Base-by-base conservation (phyloP, 2,113 vertebrate species). In the Rhabdomys dilectus region DNA sequence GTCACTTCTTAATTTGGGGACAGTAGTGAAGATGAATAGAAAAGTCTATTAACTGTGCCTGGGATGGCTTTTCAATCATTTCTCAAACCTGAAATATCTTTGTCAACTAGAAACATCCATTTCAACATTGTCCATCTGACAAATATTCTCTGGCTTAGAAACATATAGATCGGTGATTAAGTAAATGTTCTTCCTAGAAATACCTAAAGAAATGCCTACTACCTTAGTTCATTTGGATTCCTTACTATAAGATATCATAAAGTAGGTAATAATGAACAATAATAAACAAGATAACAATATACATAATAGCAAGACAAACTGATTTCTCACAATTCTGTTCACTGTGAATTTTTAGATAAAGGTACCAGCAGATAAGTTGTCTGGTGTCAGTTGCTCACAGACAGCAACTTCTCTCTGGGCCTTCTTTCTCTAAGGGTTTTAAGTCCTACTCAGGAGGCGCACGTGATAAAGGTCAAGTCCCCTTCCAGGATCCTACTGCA, bases 21-120 rank as follows among this genome's bases (percentile, higher is more conserved):
- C 93, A 66, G 31, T 34, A 93, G 51, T 89, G 84, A 92, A 97
- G 39, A 39, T 96, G 2, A 29, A 31, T 48, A 42, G 91, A 39
- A 88, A 78, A 96, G 21, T n/a, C n/a, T 77, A 95, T 76, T 92
- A 91, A 90, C 31, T 48, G 91, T 96, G 21, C 42, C 62, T 89
- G 75, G 89, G 26, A 70, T 84, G 58, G 42, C n/a, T 36, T 91
- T 94, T 53, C 85, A 95, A 95, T 53, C 2, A 56, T 82, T 91
- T 91, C 72, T 68, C 75, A 96, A 92, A 93, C 68, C 82, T 58
- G 91, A 86, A 88, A 87, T 78, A 93, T 84, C 94, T 81, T 95
- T 95, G 75, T 80, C 78, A 94, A 96, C n/a, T 56, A 95, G 68
- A 96, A 96, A 95, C 68, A 1, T 91, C 48, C 78, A 60, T 93